phyloP scores from a whole-genome alignment of 2,888 invertebrate genomes.

The Baronia brevicornis region DNA sequence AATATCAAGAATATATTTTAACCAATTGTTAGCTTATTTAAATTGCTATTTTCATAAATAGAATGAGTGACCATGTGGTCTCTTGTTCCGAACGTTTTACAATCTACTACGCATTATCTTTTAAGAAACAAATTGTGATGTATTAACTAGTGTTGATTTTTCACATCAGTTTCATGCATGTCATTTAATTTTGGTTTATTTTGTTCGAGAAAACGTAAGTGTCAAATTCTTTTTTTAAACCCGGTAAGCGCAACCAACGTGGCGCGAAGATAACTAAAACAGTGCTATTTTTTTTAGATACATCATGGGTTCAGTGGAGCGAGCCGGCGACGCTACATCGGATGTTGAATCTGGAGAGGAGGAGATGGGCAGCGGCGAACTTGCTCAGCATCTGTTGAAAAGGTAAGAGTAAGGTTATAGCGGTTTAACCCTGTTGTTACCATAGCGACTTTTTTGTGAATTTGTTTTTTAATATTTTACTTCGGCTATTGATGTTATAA shows the following conservation, averaged over 20 bases:
- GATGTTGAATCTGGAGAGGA: slow-evolving; percentile 81
- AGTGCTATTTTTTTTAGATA: slow-evolving; percentile 45
- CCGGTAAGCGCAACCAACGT: slow-evolving; percentile 44
- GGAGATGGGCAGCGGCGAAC: slow-evolving; percentile 72
- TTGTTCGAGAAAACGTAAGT: slow-evolving; percentile 14
- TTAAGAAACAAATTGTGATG: slow-evolving; percentile 32
- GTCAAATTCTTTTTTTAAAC: slow-evolving; percentile 16
- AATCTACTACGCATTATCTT: slow-evolving; percentile 68
- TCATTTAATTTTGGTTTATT: slow-evolving; percentile 16
- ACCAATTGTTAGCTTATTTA: slow-evolving; percentile 23
- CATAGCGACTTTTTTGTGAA: slow-evolving; percentile 10
- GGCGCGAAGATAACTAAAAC: slow-evolving; percentile 42
- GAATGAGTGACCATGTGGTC: slow-evolving; percentile 62
- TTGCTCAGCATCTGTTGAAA: slow-evolving; percentile 60
- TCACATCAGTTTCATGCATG: neutral
- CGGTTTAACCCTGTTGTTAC: slow-evolving; percentile 1
- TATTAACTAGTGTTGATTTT: slow-evolving; percentile 16
- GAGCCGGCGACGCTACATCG: slow-evolving; percentile 78
- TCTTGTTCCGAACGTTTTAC: slow-evolving; percentile 39
- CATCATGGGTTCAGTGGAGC: slow-evolving; percentile 80
- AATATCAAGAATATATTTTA: neutral
- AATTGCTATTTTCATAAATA: slow-evolving; percentile 23
- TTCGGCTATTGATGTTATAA: no score
- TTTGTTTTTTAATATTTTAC: no score
- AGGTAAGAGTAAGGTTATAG: slow-evolving; percentile 37